Conservation (phyloP, 1,140 invertebrate genomes). For the Drosophila subpulchrella region DNA sequence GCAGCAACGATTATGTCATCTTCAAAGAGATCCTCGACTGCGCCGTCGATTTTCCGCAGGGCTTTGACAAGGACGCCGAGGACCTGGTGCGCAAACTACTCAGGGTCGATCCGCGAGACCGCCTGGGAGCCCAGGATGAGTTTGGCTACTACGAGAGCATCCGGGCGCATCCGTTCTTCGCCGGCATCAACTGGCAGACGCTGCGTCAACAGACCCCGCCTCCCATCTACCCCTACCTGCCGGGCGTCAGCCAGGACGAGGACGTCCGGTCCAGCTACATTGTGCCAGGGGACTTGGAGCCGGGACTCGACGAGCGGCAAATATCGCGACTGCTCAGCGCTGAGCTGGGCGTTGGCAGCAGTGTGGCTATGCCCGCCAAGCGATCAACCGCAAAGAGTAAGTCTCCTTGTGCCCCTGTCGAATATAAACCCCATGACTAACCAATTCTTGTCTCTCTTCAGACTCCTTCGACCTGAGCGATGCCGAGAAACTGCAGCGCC, state of each 20-base stretch:
- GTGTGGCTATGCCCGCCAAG: conserved; percentile 58
- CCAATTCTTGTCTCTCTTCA: background rate
- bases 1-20: conserved; percentile 97
- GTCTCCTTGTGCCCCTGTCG: conserved; percentile 1
- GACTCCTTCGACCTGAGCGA: conserved; percentile 79
- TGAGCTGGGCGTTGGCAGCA: conserved; percentile 86
- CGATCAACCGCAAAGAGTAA: conserved; percentile 73
- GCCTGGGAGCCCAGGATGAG: conserved; percentile 93
- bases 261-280: conserved; percentile 87
- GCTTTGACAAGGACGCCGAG: conserved; percentile 92
- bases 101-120: conserved; percentile 91
- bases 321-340: conserved; percentile 90
- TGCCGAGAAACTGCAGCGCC: conserved; percentile 86
- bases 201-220: conserved; percentile 93
- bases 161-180: conserved; percentile 94
- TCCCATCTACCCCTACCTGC: conserved; percentile 92
- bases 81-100: conserved; percentile 95
- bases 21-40: conserved; percentile 98
- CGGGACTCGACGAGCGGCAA: conserved; percentile 93
- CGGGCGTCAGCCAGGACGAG: conserved; percentile 89
- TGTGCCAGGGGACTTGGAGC: conserved; percentile 89
- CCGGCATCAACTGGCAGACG: conserved; percentile 92
- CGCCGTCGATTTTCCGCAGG: conserved; percentile 96
- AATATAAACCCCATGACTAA: background rate
- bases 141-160: conserved; percentile 92